phyloP scores from a whole-genome alignment of 2,888 invertebrate genomes.

The Lobophora halterata region DNA sequence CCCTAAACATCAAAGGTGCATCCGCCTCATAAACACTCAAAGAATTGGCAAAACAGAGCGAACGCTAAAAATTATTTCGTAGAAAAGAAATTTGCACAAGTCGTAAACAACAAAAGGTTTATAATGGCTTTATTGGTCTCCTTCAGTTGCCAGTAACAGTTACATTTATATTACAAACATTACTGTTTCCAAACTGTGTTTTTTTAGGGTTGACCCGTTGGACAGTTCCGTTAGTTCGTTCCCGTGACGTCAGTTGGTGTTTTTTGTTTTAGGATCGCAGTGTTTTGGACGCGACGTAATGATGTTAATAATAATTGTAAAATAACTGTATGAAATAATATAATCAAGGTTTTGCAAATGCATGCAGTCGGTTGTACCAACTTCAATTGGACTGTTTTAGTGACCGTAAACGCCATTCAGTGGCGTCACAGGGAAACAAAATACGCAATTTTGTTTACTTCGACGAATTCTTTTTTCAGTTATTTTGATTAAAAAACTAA shows the following conservation, averaged over 20 bases:
- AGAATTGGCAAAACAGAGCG: slow-evolving; percentile 36
- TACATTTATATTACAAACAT: slow-evolving; percentile 33
- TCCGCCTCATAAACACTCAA: slow-evolving; percentile 23
- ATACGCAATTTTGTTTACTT: too few relatives aligned
- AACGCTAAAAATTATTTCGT: slow-evolving; percentile 42
- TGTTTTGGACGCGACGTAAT: slow-evolving; percentile 13
- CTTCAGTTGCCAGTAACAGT: slow-evolving; percentile 33
- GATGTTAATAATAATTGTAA: neutral
- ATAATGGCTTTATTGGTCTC: slow-evolving; percentile 47
- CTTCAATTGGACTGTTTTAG: too few relatives aligned
- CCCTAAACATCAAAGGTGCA: slow-evolving; percentile 36
- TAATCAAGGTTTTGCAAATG: too few relatives aligned
- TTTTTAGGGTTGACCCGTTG: slow-evolving; percentile 39
- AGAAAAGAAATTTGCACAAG: slow-evolving; percentile 73
- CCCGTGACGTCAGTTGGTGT: slow-evolving; percentile 49
- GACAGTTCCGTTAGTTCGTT: slow-evolving; percentile 43
- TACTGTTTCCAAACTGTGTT: slow-evolving; percentile 29
- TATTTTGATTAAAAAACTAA: too few relatives aligned
- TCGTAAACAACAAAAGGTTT: slow-evolving; percentile 27
- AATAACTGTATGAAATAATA: too few relatives aligned
- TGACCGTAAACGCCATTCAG: too few relatives aligned
- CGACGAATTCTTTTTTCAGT: too few relatives aligned
- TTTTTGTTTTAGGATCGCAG: slow-evolving; percentile 27
- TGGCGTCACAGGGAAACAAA: too few relatives aligned
- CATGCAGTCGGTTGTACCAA: too few relatives aligned